These are phyloP conservation scores for Pocillopora meandrina DNA, from an alignment of 92 coral and sea anemone species.

Conservation along the genomic window DNA sequence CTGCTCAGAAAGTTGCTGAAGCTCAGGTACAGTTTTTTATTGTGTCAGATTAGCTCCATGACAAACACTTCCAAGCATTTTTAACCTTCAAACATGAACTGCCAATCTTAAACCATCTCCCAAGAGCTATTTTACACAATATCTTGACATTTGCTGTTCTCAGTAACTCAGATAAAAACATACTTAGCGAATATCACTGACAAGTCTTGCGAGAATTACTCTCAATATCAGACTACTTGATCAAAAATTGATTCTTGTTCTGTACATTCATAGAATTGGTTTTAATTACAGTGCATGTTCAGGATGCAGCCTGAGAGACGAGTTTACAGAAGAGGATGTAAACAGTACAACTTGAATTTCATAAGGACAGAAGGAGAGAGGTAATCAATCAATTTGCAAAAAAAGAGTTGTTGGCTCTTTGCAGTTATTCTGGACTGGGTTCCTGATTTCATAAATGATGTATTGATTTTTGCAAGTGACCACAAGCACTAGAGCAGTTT, in stretches of 20 bases:
- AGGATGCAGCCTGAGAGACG: conserved; percentile 58
- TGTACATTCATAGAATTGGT: not conserved
- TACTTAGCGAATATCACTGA: too few relatives aligned
- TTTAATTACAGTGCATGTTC: conserved; percentile 68
- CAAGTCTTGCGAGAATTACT: too few relatives aligned
- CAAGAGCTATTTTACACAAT: too few relatives aligned
- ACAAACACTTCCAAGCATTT: too few relatives aligned
- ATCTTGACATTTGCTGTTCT: too few relatives aligned
- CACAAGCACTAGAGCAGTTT: too few relatives aligned
- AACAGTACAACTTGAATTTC: conserved; percentile 69
- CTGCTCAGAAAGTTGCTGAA: conserved; percentile 37
- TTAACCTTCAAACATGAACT: too few relatives aligned
- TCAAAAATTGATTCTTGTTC: not conserved
- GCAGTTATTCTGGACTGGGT: too few relatives aligned
- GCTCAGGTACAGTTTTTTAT: conserved; percentile 38
- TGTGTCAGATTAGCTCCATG: not conserved
- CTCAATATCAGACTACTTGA: too few relatives aligned
- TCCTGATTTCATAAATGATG: conserved; percentile 49
- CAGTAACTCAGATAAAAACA: too few relatives aligned
- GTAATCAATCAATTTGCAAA: conserved; percentile 20
- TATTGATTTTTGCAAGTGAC: not conserved
- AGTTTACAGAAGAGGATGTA: conserved; percentile 61
- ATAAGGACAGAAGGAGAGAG: conserved; percentile 49
- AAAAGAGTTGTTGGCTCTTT: not conserved
- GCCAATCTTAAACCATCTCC: too few relatives aligned